Base-by-base conservation (phyloP, 2,888 invertebrate species). In the Polyommatus icarus region DNA sequence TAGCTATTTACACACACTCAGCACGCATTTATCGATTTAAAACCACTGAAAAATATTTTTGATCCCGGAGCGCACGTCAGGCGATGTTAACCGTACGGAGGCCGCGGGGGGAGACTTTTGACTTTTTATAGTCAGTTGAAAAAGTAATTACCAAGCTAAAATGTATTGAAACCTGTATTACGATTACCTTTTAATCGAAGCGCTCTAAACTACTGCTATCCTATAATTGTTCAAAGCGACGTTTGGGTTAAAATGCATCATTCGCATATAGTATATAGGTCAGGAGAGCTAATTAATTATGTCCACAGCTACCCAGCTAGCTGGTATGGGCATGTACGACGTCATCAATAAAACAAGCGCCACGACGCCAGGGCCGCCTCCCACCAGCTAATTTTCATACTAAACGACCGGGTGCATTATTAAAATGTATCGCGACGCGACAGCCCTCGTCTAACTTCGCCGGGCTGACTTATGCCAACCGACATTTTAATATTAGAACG, bases 381-480 rank as follows among this genome's bases (percentile, higher is more conserved):
- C 85, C 86, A 85, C 87, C 86, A 88, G 88, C 91, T 93, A 93
- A 94, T 94, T 93, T 93, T 93, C 92, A 94, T 93, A 93, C 90
- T 90, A 90, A 93, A 94, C 93, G 92, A 93, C 88, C 87, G 85
- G 84, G 86, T 94, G 90, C 91, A 93, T 93, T 93, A 93, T 93
- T 93, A 92, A 94, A 93, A 91, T 89, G 87, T 89, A 85, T 86
- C 86, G 85, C 87, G 84, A 88, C 87, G 90, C 89, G 92, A 90
- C 92, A 90, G 86, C 90, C 89, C 88, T 88, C 85, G 83, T 84
- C 83, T 86, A 85, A 88, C 87, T 88, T 86, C 87, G 82, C 1
- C 18, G 83, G 88, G 87, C 90, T 79, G 76, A 77, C 77, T 77
- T 78, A 79, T 78, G 78, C 78, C 78, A 79, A 77, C 72, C 75